Evolutionary conservation across 1,140 invertebrate species (phyloP).

Genomic region (Drosophila paulistorum): DNA sequence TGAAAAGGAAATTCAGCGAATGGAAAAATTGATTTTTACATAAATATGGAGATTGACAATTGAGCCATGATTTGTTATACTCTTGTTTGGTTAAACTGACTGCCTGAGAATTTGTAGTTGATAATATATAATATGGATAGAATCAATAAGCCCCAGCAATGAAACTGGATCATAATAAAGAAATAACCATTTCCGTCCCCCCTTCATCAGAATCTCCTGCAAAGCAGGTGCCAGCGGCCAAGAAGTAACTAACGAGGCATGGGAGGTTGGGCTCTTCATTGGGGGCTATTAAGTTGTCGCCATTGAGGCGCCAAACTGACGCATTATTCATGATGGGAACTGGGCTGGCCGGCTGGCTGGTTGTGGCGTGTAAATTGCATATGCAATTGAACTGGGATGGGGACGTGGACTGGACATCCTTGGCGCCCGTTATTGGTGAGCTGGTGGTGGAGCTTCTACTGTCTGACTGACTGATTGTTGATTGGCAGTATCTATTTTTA

Average conservation of each 20-base stretch:
- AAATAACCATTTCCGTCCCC: neutral
- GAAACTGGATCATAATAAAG: neutral
- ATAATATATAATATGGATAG: no score
- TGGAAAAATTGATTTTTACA: neutral
- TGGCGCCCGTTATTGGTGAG: constrained; percentile 72
- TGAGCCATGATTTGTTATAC: no score
- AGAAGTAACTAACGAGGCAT: neutral
- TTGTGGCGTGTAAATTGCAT: constrained; percentile 9
- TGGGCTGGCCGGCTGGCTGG: constrained; percentile 65
- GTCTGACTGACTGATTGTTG: constrained; percentile 29
- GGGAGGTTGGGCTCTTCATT: constrained; percentile 40
- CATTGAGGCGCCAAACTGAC: constrained; percentile 64
- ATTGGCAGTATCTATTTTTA: constrained; percentile 76
- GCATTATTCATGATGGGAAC: constrained; percentile 76
- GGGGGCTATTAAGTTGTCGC: constrained; percentile 79
- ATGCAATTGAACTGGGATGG: neutral
- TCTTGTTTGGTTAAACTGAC: no score
- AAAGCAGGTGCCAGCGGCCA: neutral
- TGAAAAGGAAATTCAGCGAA: neutral
- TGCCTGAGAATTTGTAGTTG: no score
- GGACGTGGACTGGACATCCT: constrained; percentile 59
- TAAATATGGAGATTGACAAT: neutral
- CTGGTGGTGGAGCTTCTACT: constrained; percentile 6
- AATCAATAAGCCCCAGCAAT: neutral
- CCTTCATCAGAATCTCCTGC: neutral